phyloP scores from a whole-genome alignment of 2,113 vertebrate species.

The Pithys albifrons region DNA sequence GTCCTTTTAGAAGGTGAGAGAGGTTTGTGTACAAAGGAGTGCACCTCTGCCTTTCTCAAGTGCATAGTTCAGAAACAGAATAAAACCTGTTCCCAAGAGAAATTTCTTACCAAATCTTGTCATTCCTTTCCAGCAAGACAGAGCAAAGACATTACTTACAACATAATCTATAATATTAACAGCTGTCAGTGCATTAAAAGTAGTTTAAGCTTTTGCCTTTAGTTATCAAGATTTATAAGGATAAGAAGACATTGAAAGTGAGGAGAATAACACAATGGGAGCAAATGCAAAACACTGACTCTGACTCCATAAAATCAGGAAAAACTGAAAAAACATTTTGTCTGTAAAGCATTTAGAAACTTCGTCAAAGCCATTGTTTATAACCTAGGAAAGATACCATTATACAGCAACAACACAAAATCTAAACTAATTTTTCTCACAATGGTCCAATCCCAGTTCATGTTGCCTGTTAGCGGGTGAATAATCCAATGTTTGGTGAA shows the following conservation, averaged over 20 bases:
- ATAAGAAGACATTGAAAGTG: neutral
- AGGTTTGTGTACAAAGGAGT: neutral
- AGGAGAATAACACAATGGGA: neutral
- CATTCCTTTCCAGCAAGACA: neutral
- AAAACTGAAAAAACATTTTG: conserved; percentile 39
- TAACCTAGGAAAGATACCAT: neutral
- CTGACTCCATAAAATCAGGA: conserved; percentile 54
- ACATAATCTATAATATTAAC: conserved; percentile 18
- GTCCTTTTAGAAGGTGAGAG: neutral
- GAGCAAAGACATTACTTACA: neutral
- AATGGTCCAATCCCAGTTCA: no score
- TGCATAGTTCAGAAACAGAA: neutral
- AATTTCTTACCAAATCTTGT: neutral
- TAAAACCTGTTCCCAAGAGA: neutral
- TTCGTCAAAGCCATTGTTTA: conserved; percentile 63
- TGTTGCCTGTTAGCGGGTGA: no score
- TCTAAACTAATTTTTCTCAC: no score
- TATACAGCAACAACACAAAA: neutral
- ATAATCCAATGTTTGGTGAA: no score
- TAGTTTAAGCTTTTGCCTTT: conserved; percentile 19
- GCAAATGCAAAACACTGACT: neutral
- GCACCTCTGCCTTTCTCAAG: neutral
- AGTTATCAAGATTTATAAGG: conserved; percentile 7
- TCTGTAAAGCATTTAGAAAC: conserved; percentile 46
- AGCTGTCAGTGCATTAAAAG: conserved; percentile 8